These are phyloP conservation scores for Gulo gulo DNA, from an alignment of 2,113 vertebrate species.

Conservation along the genomic window DNA sequence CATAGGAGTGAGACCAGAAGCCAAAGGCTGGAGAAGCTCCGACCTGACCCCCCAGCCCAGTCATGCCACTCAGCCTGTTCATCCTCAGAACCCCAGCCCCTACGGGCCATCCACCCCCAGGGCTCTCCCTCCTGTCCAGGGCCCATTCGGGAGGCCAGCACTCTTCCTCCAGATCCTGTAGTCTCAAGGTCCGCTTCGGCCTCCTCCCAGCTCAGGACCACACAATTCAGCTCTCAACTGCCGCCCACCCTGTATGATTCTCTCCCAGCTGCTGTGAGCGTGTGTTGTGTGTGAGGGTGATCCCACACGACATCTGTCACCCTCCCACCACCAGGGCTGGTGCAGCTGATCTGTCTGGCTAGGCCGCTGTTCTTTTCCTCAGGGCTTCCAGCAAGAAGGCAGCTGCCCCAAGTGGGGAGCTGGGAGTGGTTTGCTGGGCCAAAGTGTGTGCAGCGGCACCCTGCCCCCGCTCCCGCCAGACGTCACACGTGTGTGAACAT, in stretches of 20 bases:
- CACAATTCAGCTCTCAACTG: background rate
- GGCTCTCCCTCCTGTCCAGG: background rate
- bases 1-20: background rate
- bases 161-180: background rate
- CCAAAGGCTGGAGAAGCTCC: background rate
- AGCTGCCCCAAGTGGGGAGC: background rate
- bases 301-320: background rate
- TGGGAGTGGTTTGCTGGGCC: background rate
- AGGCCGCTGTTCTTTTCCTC: background rate
- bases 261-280: background rate
- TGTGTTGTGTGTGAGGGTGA: fast-evolving
- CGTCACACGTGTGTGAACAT: background rate
- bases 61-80: background rate
- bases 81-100: background rate
- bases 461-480: background rate
- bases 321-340: background rate
- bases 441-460: fast-evolving
- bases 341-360: background rate
- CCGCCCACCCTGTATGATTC: background rate
- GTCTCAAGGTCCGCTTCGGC: background rate
- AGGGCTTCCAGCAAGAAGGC: background rate
- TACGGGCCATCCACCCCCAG: background rate
- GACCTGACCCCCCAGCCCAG: background rate
- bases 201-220: background rate
- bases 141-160: background rate